Evolutionary conservation across 2,113 vertebrate species (phyloP), one percentile per base, ranked within the genome.

Genomic region (Heterotilapia buettikoferi): DNA sequence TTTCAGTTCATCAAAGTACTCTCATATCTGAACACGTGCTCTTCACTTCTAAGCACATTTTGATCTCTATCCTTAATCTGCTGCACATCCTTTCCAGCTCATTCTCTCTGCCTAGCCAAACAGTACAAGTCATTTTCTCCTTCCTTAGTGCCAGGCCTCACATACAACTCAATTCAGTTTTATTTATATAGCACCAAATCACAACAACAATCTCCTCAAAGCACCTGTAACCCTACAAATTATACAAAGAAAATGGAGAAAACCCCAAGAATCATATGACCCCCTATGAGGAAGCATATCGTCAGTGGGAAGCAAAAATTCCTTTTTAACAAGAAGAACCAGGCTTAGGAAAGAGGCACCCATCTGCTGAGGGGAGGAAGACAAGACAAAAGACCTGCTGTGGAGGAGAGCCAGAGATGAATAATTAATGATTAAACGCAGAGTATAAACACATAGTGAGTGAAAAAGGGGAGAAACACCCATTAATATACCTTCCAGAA

Each of bases 111-210:
- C 38, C 38, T 40, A 40, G 38, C 38, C 31, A 63, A 63, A 63
- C 2, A 63, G 59, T 63, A 18, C 16, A 63, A 63, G 59, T 36
- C 18, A 36, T 36, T 63, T 61, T 63, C 9, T 63, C 18, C 59
- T 63, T 63, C 18, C 59, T 63, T 11, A 63, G 31, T 0, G 0
- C 18, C 31, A 63, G 59, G 1, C 59, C 59, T 36, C 18, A 36
- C 59, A 12, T 21, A 21, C n/a, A 56, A 56, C 53, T 24, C 21
- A 19, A 3, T 0, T 63, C 31, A n/a, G 9, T 63, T 61, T 61
- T 4, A 61, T 61, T 63, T 63, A 12, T 63, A 63, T n/a, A 63
- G 16, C 59, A 63, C 59, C 31, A 36, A n/a, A 63, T 63, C 59
- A 63, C 18, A 6, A 63, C 59, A 61, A 19, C 29, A 63, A n/a